Evolutionary conservation across 2,888 invertebrate genomes (phyloP).

Genomic region (Poecilus cupreus): DNA sequence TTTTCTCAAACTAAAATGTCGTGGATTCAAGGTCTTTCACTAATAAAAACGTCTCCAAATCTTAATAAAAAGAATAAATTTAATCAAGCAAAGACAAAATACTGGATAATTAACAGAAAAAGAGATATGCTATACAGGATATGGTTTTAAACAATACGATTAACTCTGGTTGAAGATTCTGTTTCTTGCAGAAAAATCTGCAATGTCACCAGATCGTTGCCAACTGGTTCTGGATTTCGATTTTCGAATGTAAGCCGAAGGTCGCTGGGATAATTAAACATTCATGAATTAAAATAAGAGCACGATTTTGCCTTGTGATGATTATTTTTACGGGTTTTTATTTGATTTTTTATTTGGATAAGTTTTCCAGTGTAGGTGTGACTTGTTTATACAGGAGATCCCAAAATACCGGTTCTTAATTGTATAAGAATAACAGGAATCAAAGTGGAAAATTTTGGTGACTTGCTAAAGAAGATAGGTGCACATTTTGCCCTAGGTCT

Average conservation of each 20-base stretch:
- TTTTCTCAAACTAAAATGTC: not conserved
- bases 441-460: not conserved
- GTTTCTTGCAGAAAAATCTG: conserved; percentile 32
- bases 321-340: conserved; percentile 35
- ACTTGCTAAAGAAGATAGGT: too few relatives aligned
- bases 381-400: not conserved
- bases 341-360: conserved; percentile 10
- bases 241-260: conserved; percentile 51
- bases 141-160: conserved; percentile 37
- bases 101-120: conserved; percentile 11
- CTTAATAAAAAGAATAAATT: conserved; percentile 14
- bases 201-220: conserved; percentile 24
- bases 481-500: too few relatives aligned
- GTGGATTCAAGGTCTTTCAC: not conserved
- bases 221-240: conserved; percentile 46
- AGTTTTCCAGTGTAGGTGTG: conserved; percentile 17
- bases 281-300: conserved; percentile 47
- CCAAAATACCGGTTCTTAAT: conserved; percentile 14
- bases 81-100: conserved; percentile 5
- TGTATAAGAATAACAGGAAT: not conserved
- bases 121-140: conserved; percentile 7
- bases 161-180: conserved; percentile 12
- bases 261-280: conserved; percentile 49
- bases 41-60: not conserved
- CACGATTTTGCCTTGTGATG: conserved; percentile 43